These are phyloP conservation scores for Epinotia nisella DNA, from an alignment of 2,888 invertebrate species.

Conservation along the genomic window DNA sequence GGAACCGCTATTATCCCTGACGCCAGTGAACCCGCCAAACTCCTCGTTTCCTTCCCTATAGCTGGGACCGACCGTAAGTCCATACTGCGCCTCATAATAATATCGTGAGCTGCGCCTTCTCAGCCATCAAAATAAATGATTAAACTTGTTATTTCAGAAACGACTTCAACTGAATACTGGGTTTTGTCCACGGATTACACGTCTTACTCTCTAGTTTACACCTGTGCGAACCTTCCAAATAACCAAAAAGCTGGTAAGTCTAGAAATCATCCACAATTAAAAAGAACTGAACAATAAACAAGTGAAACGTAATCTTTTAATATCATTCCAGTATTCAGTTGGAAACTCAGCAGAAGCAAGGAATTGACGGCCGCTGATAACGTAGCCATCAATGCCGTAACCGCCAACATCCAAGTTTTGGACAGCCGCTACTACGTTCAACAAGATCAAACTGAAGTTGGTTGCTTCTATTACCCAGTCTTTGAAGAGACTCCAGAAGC, in stretches of 20 bases:
- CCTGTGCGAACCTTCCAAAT: conserved; percentile 16
- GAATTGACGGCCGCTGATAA: neutral
- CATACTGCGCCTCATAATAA: neutral
- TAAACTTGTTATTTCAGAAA: conserved; percentile 24
- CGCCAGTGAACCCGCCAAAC: conserved; percentile 63
- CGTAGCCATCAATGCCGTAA: conserved; percentile 16
- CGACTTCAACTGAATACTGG: conserved; percentile 19
- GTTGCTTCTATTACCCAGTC: conserved; percentile 47
- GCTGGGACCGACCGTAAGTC: conserved; percentile 28
- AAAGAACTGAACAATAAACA: neutral
- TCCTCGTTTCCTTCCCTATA: conserved; percentile 77
- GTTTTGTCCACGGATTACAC: conserved; percentile 29
- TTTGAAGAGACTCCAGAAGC: conserved; percentile 41
- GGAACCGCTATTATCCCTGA: conserved; percentile 69
- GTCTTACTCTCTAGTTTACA: conserved; percentile 22
- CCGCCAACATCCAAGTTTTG: conserved; percentile 6
- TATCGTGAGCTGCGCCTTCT: neutral
- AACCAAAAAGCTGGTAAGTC: conserved; percentile 15
- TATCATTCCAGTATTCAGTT: conserved; percentile 30
- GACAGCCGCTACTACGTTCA: conserved; percentile 7
- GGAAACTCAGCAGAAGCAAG: conserved; percentile 27
- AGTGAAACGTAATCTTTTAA: neutral
- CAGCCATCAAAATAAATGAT: neutral
- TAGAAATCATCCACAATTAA: neutral
- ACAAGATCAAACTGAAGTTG: conserved; percentile 39